Evolutionary conservation across 1,140 invertebrate species (phyloP), one percentile per base, ranked within the genome.

Genomic region (Drosophila carrolli): DNA sequence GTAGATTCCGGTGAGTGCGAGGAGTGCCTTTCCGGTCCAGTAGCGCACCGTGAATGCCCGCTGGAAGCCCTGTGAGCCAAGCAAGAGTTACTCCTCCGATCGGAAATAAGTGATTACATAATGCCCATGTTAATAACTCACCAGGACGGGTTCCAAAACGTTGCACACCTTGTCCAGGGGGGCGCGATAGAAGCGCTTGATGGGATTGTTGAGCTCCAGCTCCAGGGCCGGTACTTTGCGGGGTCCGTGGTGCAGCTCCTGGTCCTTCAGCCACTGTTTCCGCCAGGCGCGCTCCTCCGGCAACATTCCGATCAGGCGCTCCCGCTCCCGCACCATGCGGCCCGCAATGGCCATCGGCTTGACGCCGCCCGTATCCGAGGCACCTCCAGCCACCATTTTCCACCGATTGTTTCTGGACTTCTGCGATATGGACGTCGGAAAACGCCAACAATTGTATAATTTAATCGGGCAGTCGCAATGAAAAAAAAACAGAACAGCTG

Each of bases 201-300:
- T 95, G 8, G 96, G 95, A 92, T 98, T 98, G 58, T 94, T 94
- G 38, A 95, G 93, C 91, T 95, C 94, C 78, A 93, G 93, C 83
- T 96, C 95, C 56, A 95, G 95, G 82, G 95, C 94, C 10, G 95
- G 94, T 0, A 95, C 94, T 67, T 94, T 81, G 37, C 94, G 90
- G 0, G 97, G 96, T 85, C 98, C 97, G 55, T 95, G 94, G 13
- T 94, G 93, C 38, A 98, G 93, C 73, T 95, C 85, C 93, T 97
- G 97, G 93, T 97, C 97, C 91, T 97, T 95, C 1, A 98, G 75
- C 95, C 95, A 98, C 90, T 97, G 94, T 75, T 95, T 95, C 63
- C 97, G 94, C 95, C 96, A 98, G 47, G 95, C 95, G 76, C 97
- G 94, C 93, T 98, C 97, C n/a, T 95, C 95, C 88, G 95, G 93